Base-by-base conservation (phyloP, 2,888 invertebrate species). In the Cataglyphis cursor region DNA sequence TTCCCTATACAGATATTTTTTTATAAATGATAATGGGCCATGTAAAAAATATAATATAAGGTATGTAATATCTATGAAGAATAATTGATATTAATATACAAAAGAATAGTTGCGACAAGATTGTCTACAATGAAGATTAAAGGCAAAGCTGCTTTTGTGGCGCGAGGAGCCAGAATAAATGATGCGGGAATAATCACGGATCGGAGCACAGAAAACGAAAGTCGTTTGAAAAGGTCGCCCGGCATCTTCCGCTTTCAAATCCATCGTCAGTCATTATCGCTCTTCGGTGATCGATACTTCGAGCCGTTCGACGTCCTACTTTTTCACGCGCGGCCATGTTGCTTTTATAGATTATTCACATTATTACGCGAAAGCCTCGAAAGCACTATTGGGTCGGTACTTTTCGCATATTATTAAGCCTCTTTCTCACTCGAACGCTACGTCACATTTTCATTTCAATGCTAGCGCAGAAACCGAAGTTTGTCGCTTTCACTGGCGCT, bases 231-330 rank as follows among this genome's bases (percentile, higher is more conserved):
- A 83, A 88, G 89, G 85, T 90, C 65, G 81, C 66, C 81, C 62
- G 73, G 81, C 87, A 82, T 87, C 90, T 88, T 88, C 89, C 81
- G 83, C 84, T 89, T 90, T 87, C 89, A 88, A 90, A 89, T 88
- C 90, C 90, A 85, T 88, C 89, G 87, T 24, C 68, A 83, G 84
- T 89, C 89, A 90, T 89, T 90, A 89, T 88, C 89, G 84, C 89
- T 82, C 84, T 83, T 81, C 76, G 70, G 62, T 84, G 89, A 89
- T 88, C 89, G 87, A 90, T 89, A 83, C 80, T 87, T 86, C 86
- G 88, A 89, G 82, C 76, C 86, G 83, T 75, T 84, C 85, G 31
- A 61, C 68, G 89, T 31, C 86, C 89, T 88, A 89, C 83, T 88
- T 89, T 89, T 89, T 38, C 65, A 70, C 48, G 59, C 76, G 68